These are phyloP conservation scores for Chaetodon trifasciatus DNA, from an alignment of 2,797 vertebrate genomes.

Conservation along the genomic window DNA sequence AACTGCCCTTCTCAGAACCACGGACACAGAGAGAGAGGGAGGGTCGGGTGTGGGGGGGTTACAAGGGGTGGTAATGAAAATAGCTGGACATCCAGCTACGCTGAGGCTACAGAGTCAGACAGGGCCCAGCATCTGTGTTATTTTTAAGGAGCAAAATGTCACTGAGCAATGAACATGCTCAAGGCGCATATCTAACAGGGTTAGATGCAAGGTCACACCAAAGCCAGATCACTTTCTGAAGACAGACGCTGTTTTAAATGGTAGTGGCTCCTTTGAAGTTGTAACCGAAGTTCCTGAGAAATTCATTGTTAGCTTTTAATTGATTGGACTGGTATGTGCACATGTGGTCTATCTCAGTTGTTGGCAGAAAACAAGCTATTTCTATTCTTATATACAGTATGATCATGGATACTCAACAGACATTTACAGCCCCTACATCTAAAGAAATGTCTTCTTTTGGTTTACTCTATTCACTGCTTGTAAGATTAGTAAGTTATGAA, in stretches of 20 bases:
- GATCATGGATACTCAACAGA: not conserved
- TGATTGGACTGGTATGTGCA: conserved; percentile 7
- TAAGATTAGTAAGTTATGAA: not conserved
- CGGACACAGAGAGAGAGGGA: conserved; percentile 14
- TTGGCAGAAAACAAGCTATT: not conserved
- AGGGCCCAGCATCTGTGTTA: conserved; percentile 82
- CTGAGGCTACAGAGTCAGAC: conserved; percentile 58
- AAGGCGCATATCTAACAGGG: conserved; percentile 76
- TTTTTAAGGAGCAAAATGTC: conserved; percentile 86
- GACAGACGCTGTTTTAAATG: conserved; percentile 62
- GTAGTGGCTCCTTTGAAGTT: conserved; percentile 53
- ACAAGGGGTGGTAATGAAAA: conserved; percentile 71
- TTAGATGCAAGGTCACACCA: conserved; percentile 74
- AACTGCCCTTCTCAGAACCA: conserved; percentile 60
- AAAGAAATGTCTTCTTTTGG: not conserved
- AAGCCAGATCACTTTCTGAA: conserved; percentile 65
- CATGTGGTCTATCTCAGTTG: not conserved
- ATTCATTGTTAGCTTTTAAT: conserved; percentile 29
- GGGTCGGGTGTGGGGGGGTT: conserved; percentile 7
- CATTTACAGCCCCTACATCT: not conserved
- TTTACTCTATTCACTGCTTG: not conserved
- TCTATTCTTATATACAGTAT: not conserved
- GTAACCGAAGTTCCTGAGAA: conserved; percentile 36
- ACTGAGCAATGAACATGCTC: conserved; percentile 78
- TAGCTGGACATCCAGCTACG: conserved; percentile 68